Evolutionary conservation across 1,140 invertebrate genomes (phyloP).

Genomic region (Drosophila arawakana): DNA sequence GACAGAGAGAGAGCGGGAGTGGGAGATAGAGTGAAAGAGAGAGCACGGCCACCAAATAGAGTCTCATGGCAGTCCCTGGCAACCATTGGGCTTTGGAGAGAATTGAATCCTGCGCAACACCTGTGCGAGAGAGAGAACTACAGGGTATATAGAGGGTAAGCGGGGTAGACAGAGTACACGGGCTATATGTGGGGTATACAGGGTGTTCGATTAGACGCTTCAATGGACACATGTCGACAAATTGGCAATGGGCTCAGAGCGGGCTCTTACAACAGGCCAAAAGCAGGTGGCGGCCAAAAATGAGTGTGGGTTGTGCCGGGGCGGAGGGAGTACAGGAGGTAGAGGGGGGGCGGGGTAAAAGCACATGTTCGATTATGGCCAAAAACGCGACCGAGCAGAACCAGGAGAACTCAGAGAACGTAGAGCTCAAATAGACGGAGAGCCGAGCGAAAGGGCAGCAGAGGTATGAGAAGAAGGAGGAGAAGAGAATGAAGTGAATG

Average conservation of each 20-base stretch:
- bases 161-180: too few relatives aligned
- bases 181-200: slow-evolving; percentile 17
- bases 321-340: slow-evolving; percentile 7
- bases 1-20: neutral
- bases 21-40: neutral
- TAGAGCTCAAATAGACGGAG: slow-evolving; percentile 2
- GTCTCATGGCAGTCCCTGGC: slow-evolving; percentile 7
- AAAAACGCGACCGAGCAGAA: slow-evolving; percentile 75
- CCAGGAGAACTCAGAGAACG: slow-evolving; percentile 25
- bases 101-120: slow-evolving; percentile 54
- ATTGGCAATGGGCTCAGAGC: slow-evolving; percentile 17
- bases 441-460: neutral
- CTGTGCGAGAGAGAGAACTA: slow-evolving; percentile 33
- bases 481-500: too few relatives aligned
- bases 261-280: neutral
- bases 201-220: slow-evolving; percentile 71
- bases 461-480: neutral
- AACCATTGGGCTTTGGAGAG: slow-evolving; percentile 3
- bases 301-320: neutral
- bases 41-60: neutral
- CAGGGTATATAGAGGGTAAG: neutral
- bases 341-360: slow-evolving; percentile 21
- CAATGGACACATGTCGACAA: slow-evolving; percentile 49
- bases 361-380: slow-evolving; percentile 79
- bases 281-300: neutral